phyloP scores from a whole-genome alignment of 2,113 vertebrate genomes.

The Alectura lathami region DNA sequence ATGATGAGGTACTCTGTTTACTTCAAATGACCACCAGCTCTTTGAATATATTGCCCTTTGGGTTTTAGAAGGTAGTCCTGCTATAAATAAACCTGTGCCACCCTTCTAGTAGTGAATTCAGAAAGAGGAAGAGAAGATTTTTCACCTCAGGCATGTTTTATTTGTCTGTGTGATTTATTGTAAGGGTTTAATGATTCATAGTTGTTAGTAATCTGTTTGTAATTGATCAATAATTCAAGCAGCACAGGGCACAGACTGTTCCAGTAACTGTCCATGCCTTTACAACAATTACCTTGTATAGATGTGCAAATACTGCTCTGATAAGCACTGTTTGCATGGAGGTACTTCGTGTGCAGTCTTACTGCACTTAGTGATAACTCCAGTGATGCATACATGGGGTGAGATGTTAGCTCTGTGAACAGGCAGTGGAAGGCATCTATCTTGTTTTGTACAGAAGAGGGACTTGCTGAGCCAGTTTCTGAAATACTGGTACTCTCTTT shows the following conservation, averaged over 20 bases:
- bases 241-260: not conserved
- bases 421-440: not conserved
- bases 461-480: not conserved
- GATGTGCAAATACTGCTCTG: slow-evolving; percentile 43
- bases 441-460: not conserved
- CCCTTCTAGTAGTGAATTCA: not conserved
- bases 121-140: slow-evolving; percentile 7
- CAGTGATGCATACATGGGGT: not conserved
- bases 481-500: not conserved
- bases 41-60: not conserved
- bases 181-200: slow-evolving; percentile 29
- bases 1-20: not conserved
- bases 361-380: not conserved
- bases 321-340: slow-evolving; percentile 41
- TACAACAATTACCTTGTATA: not conserved
- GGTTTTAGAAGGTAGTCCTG: not conserved
- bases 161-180: slow-evolving; percentile 48
- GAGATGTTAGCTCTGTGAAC: not conserved
- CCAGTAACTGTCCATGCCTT: not conserved
- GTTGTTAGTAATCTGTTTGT: slow-evolving; percentile 53
- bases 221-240: slow-evolving; percentile 65
- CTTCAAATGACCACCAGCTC: not conserved
- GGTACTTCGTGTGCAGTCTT: not conserved
- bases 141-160: slow-evolving; percentile 33
- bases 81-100: not conserved